Evolutionary conservation across 2,888 invertebrate genomes (phyloP), one percentile per base, ranked within the genome.

Genomic region (Lagria hirta): DNA sequence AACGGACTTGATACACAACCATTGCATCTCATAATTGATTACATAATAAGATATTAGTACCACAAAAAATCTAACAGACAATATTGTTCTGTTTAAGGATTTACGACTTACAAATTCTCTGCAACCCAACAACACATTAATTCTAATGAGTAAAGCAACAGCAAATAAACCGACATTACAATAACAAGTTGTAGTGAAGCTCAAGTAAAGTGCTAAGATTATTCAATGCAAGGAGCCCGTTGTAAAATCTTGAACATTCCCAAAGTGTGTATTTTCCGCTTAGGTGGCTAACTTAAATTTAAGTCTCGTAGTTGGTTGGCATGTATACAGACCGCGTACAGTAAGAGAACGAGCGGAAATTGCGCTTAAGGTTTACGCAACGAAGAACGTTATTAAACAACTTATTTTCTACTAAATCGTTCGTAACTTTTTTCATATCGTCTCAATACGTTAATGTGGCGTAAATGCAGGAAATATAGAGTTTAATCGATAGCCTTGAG

Each of bases 381-480:
- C 50, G 47, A 50, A 50, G 50, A 52, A 54, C 55, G 50, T 55
- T 57, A 59, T 59, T 57, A 59, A 57, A 57, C 55, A 56, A 57
- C 56, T 59, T 55, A 55, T 57, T 54, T 56, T 57, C 52, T 50
- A 45, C 44, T 55, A 49, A 51, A 48, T 51, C 51, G 51, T 44
- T 35, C 38, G 37, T 46, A 55, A 55, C 55, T 55, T 55, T 55
- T 51, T 48, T 52, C 54, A 54, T 54, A 55, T 49, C 52, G 48
- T 46, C 47, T 40, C 48, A 44, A 43, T 51, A 54, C 34, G 36
- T 47, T 33, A 41, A n/a, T n/a, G n/a, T n/a, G n/a, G n/a, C n/a
- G n/a, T n/a, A n/a, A n/a, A n/a, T n/a, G n/a, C n/a, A n/a, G n/a
- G n/a, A n/a, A n/a, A n/a, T n/a, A n/a, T n/a, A n/a, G n/a, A n/a